Evolutionary conservation across 2,797 vertebrate species (phyloP), one percentile per base, ranked within the genome.

Genomic region (Clarias fuscus): DNA sequence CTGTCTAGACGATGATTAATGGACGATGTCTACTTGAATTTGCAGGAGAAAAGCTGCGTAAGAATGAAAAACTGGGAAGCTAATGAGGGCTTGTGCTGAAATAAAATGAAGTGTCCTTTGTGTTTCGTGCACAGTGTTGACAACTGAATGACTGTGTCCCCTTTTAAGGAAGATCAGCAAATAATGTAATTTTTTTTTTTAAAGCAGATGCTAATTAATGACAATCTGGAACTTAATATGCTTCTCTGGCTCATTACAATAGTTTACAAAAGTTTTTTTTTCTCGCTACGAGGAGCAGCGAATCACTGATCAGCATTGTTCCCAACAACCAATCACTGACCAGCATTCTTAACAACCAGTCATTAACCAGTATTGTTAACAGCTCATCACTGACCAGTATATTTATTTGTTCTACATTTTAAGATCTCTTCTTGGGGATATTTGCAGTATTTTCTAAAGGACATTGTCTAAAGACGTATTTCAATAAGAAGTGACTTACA

Each of bases 1-100:
- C 76, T 80, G 83, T 87, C 86, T 84, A 56, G 59, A 84, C 70
- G 27, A 80, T 85, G 83, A 87, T 87, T 87, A 87, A 87, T 87
- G 86, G 86, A 76, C 5, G 59, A 73, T 81, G 86, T 85, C 83
- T 78, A 30, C 77, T 64, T n/a, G 61, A 78, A 83, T 84, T 83
- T 61, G 64, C 17, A 24, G 61, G 82, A 84, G 83, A 86, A 62
- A 83, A 81, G 79, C 62, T 67, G 79, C 17, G 27, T 58, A 85
- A 24, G 86, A 70, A 81, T 82, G n/a, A 72, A 67, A 77, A 82
- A 75, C 33, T 67, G 79, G 62, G n/a, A 81, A 48, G 78, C 62
- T 87, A 85, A 87, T 79, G 71, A 75, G 86, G 77, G 61, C 77
- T 43, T 7, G 33, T n/a, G 70, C 61, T 59, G 86, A 79, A 79